Conservation (phyloP, 35 echinoderm and acorn worm species). For the Acanthaster planci region DNA sequence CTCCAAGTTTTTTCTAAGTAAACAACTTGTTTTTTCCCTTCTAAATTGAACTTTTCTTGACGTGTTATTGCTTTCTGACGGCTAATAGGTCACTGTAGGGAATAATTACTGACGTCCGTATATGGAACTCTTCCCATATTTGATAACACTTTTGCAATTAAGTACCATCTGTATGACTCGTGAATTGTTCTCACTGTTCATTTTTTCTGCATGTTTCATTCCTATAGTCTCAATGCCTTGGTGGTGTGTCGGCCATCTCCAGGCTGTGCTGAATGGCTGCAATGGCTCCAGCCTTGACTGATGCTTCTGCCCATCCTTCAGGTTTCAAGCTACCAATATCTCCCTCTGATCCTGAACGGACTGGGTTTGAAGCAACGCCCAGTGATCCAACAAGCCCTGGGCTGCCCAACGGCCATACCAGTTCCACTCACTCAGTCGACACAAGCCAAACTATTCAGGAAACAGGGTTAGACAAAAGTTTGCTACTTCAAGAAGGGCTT, state of each 20-base stretch:
- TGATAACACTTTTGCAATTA: not conserved
- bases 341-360: constrained; percentile 72
- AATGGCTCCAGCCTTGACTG: constrained; percentile 99
- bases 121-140: no score
- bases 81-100: no score
- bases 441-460: constrained; percentile 15
- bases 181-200: not conserved
- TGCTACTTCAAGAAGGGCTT: not conserved
- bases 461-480: not conserved
- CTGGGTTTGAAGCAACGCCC: constrained; percentile 51
- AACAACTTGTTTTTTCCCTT: no score
- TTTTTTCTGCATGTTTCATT: constrained; percentile 25
- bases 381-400: constrained; percentile 77
- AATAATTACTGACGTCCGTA: no score
- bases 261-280: constrained; percentile 90
- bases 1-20: no score
- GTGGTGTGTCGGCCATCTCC: constrained; percentile 38
- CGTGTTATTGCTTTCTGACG: no score
- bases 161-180: not conserved
- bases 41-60: no score
- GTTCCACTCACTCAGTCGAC: not conserved
- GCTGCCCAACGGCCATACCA: constrained; percentile 56
- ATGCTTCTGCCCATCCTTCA: constrained; percentile 93
- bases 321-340: constrained; percentile 96
- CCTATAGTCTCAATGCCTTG: constrained; percentile 28